phyloP scores from a whole-genome alignment of 1,140 invertebrate species.

The Phymastichus coffea region DNA sequence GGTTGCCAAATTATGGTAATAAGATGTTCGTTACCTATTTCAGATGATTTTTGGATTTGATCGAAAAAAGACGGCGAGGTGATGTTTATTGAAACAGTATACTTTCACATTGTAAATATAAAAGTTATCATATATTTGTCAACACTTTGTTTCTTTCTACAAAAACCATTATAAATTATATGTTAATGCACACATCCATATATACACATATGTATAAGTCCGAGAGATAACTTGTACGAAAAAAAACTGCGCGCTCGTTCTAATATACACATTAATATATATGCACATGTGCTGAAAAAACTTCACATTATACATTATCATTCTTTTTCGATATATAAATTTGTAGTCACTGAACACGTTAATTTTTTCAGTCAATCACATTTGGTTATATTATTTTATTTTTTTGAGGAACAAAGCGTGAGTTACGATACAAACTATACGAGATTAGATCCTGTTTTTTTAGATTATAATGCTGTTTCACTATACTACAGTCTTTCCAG shows the following conservation, averaged over 20 bases:
- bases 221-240: not conserved
- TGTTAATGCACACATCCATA: constrained; percentile 17
- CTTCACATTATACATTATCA: constrained; percentile 14
- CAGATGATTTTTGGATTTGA: no score
- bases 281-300: constrained; percentile 6
- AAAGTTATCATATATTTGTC: constrained; percentile 23
- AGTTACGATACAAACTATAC: no score
- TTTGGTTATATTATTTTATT: constrained; percentile 1
- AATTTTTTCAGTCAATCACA: constrained; percentile 24
- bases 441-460: no score
- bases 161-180: constrained; percentile 27
- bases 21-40: no score
- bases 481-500: constrained; percentile 17
- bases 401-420: constrained; percentile 11
- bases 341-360: constrained; percentile 23
- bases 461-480: not conserved
- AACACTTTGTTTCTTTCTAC: constrained; percentile 20
- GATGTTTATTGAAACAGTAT: no score
- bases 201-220: constrained; percentile 4
- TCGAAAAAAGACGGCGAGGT: no score
- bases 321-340: constrained; percentile 25
- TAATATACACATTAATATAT: not conserved
- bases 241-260: no score
- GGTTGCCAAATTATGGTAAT: no score
- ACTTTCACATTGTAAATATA: constrained; percentile 5